These are phyloP conservation scores for Ornithoptera alexandrae DNA, from an alignment of 2,888 invertebrate species.

Conservation along the genomic window DNA sequence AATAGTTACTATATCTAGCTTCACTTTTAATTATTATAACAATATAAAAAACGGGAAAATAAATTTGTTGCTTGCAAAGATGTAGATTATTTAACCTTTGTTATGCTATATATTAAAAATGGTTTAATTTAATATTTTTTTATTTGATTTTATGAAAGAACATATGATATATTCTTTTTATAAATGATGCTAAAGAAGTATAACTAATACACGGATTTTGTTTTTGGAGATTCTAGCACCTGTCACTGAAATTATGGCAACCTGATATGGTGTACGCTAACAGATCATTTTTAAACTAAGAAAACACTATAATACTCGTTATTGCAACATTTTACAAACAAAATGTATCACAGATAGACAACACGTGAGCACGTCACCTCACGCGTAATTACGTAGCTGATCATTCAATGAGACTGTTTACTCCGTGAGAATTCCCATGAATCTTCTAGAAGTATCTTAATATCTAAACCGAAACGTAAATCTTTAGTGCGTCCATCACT, in stretches of 20 bases:
- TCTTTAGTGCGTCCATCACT: no score
- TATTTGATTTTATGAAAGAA: background rate
- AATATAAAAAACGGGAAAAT: background rate
- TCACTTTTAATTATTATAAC: background rate
- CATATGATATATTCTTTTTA: background rate
- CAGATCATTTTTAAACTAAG: conserved; percentile 35
- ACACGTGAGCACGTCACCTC: conserved; percentile 49
- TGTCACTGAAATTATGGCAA: conserved; percentile 9
- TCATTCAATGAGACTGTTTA: conserved; percentile 37
- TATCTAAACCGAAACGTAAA: no score
- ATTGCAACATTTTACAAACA: conserved; percentile 68
- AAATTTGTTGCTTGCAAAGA: no score
- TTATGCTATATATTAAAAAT: no score
- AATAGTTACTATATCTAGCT: no score
- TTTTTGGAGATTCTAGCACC: conserved; percentile 14
- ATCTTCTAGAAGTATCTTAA: background rate
- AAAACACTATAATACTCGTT: conserved; percentile 58
- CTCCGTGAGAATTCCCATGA: conserved; percentile 21
- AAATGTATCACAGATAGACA: conserved; percentile 75
- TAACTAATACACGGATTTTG: background rate
- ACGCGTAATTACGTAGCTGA: conserved; percentile 32
- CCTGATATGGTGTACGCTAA: conserved; percentile 10
- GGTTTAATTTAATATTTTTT: no score
- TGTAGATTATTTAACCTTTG: no score
- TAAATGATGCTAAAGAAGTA: background rate